Conservation (phyloP, 1,140 invertebrate genomes). For the Drosophila tsacasi region DNA sequence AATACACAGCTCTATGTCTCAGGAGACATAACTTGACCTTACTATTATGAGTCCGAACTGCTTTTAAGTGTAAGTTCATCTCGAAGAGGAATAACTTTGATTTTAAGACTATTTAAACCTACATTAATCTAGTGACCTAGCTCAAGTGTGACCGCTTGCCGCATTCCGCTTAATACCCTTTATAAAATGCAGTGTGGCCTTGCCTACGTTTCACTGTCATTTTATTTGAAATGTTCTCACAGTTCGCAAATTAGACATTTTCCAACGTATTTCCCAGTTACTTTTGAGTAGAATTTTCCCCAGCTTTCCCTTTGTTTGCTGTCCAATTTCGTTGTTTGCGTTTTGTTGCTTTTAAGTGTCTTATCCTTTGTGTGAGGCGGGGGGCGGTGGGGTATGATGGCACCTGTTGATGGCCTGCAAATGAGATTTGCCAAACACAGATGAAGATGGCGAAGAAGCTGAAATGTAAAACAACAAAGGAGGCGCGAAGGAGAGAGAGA, state of each 20-base stretch:
- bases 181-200: not conserved
- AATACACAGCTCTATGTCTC: not conserved
- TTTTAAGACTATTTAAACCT: not conserved
- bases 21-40: not conserved
- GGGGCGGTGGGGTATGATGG: constrained; percentile 1
- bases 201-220: not conserved
- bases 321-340: constrained; percentile 59
- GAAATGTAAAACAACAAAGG: constrained; percentile 7
- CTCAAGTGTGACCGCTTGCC: constrained; percentile 1
- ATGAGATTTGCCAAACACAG: constrained; percentile 51
- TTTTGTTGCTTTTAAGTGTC: constrained; percentile 1
- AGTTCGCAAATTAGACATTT: constrained; percentile 3
- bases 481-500: not conserved
- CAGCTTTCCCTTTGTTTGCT: constrained; percentile 51
- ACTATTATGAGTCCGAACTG: not conserved
- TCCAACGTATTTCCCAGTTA: constrained; percentile 8
- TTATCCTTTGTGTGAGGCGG: not conserved
- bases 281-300: constrained; percentile 12
- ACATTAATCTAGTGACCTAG: not conserved
- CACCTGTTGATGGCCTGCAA: constrained; percentile 74
- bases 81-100: not conserved
- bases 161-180: not conserved
- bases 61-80: not conserved
- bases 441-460: constrained; percentile 17
- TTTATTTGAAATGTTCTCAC: not conserved